Evolutionary conservation across 1,140 invertebrate genomes (phyloP).

Genomic region (Pseudomyrmex pallidus): DNA sequence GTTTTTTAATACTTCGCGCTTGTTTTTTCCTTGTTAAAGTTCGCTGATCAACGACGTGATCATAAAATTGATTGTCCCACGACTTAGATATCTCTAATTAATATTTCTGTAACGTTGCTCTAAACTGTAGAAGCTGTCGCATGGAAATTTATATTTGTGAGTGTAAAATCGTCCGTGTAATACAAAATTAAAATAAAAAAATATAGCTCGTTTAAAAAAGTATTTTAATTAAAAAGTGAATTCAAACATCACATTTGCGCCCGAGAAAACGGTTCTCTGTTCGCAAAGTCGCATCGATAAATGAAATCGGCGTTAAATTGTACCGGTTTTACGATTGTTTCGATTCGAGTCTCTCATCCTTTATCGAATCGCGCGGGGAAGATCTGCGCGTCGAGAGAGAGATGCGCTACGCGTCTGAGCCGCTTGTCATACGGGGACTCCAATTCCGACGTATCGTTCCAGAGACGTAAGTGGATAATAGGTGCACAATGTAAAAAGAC

Average conservation of each 20-base stretch:
- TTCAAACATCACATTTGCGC: background rate
- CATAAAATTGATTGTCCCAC: constrained; percentile 28
- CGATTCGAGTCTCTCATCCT: constrained; percentile 5
- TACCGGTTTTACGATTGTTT: constrained; percentile 26
- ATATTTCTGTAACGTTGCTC: background rate
- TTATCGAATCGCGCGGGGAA: background rate
- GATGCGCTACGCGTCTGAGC: constrained; percentile 66
- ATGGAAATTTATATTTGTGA: background rate
- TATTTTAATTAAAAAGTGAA: background rate
- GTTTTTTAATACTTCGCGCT: no score
- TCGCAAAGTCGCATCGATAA: background rate
- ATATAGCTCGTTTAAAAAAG: no score
- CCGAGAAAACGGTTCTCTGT: background rate
- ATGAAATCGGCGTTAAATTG: constrained; percentile 26
- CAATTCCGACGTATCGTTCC: constrained; percentile 76
- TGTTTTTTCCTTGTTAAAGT: background rate
- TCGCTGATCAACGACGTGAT: constrained; percentile 23
- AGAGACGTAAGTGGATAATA: constrained; percentile 78
- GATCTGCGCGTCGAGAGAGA: constrained; percentile 35
- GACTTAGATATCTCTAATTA: background rate
- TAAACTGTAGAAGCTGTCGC: constrained; percentile 4
- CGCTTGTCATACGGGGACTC: constrained; percentile 69
- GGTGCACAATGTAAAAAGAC: constrained; percentile 72
- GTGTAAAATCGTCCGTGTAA: background rate
- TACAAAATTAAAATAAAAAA: no score